These are phyloP conservation scores for Phasia obesa DNA, from an alignment of 2,888 invertebrate species.

Conservation along the genomic window DNA sequence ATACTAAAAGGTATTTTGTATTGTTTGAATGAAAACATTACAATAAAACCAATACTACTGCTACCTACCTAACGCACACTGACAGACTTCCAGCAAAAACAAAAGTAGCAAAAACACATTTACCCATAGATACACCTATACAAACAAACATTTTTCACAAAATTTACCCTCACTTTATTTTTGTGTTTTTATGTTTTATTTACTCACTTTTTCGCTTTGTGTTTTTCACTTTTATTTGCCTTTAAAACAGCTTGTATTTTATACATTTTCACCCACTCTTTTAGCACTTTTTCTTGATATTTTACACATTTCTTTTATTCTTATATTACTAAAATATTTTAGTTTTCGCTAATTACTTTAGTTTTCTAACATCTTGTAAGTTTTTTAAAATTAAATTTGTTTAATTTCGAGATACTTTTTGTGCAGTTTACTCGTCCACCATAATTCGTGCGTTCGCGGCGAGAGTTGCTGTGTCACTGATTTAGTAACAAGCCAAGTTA, in stretches of 20 bases:
- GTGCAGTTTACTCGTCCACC: slow-evolving; percentile 1
- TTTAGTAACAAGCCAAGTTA: slow-evolving; percentile 36
- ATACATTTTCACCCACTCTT: slow-evolving; percentile 55
- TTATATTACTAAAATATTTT: too few relatives aligned
- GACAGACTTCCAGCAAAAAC: slow-evolving; percentile 6
- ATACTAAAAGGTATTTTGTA: slow-evolving; percentile 38
- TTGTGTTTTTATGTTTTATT: slow-evolving; percentile 17
- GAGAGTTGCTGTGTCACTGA: slow-evolving; percentile 52
- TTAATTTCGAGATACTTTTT: not conserved
- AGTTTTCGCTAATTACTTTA: slow-evolving; percentile 12
- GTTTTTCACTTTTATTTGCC: slow-evolving; percentile 48
- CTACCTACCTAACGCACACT: not conserved
- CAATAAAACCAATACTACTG: slow-evolving; percentile 34
- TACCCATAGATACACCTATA: slow-evolving; percentile 44
- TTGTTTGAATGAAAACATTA: slow-evolving; percentile 63
- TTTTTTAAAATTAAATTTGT: slow-evolving; percentile 13
- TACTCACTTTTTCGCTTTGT: slow-evolving; percentile 52
- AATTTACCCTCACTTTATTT: slow-evolving; percentile 44
- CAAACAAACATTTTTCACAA: slow-evolving; percentile 23
- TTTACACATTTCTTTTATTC: slow-evolving; percentile 36
- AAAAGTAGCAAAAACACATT: slow-evolving; percentile 18
- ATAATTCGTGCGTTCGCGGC: slow-evolving; percentile 43
- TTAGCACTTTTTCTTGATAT: slow-evolving; percentile 11
- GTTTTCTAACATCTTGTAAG: not conserved
- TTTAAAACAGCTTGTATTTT: slow-evolving; percentile 51